Conservation (phyloP, 2,888 invertebrate genomes). For the Pyrrhosoma nymphula region DNA sequence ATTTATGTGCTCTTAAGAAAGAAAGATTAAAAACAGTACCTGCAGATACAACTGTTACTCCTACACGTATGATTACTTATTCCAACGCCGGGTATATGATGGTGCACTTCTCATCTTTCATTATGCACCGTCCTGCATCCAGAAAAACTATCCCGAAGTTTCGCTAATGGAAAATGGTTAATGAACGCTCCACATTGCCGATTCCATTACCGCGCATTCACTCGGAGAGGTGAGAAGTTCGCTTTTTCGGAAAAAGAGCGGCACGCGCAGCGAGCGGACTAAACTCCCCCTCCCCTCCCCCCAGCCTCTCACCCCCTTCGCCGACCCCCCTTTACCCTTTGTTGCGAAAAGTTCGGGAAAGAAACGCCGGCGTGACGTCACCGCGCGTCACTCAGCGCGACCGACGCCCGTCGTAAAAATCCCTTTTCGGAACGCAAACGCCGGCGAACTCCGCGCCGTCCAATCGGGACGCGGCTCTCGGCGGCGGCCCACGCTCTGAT, state of each 20-base stretch:
- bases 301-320: background rate
- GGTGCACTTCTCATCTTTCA: background rate
- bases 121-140: background rate
- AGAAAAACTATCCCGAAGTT: background rate
- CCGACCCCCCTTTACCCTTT: background rate
- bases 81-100: background rate
- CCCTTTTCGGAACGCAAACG: background rate
- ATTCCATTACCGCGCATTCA: constrained; percentile 5
- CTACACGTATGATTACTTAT: too few relatives aligned
- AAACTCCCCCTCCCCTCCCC: background rate
- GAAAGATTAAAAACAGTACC: too few relatives aligned
- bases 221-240: background rate
- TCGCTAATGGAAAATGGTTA: constrained; percentile 26
- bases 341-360: background rate
- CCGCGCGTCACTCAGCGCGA: background rate
- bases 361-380: background rate
- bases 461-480: background rate
- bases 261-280: background rate
- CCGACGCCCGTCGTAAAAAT: background rate
- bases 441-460: background rate
- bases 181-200: constrained; percentile 1
- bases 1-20: too few relatives aligned
- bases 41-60: too few relatives aligned
- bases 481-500: background rate
- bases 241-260: background rate